Evolutionary conservation across 1,140 invertebrate species (phyloP).

Genomic region (Scaptomyza graminum): DNA sequence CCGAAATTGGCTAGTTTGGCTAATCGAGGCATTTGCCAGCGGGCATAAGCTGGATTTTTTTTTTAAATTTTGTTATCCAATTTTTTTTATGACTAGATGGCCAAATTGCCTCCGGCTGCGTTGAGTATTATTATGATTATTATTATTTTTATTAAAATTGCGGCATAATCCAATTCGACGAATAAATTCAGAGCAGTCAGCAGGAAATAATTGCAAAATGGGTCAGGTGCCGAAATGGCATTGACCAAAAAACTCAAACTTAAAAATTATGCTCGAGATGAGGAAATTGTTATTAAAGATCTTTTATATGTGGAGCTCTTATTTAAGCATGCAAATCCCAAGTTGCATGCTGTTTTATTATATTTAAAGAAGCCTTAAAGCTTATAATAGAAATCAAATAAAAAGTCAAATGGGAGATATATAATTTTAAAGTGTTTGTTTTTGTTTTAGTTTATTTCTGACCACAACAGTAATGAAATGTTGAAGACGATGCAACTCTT

Average conservation of each 20-base stretch:
- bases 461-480: too few species aligned
- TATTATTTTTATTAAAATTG: slow-evolving; percentile 68
- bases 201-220: slow-evolving; percentile 36
- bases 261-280: background rate
- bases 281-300: background rate
- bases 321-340: background rate
- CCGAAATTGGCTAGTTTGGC: slow-evolving; percentile 74
- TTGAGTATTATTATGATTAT: slow-evolving; percentile 61
- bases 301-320: background rate
- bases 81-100: slow-evolving; percentile 50
- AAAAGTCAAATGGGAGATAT: too few species aligned
- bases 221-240: slow-evolving; percentile 12
- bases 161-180: slow-evolving; percentile 43
- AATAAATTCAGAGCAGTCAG: slow-evolving; percentile 37
- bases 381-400: background rate
- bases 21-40: slow-evolving; percentile 73
- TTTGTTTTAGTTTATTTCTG: too few species aligned
- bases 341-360: background rate
- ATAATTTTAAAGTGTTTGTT: too few species aligned
- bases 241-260: background rate
- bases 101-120: slow-evolving; percentile 55
- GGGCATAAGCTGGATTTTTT: slow-evolving; percentile 62
- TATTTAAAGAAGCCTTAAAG: background rate
- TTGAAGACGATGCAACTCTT: background rate
- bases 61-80: background rate